A percentile compares a stretch with the other conserved stretches of the same genome.
Evolutionary conservation across 2,797 vertebrate species (phyloP).

Genomic region (Enteromius thamalakanensis): DNA sequence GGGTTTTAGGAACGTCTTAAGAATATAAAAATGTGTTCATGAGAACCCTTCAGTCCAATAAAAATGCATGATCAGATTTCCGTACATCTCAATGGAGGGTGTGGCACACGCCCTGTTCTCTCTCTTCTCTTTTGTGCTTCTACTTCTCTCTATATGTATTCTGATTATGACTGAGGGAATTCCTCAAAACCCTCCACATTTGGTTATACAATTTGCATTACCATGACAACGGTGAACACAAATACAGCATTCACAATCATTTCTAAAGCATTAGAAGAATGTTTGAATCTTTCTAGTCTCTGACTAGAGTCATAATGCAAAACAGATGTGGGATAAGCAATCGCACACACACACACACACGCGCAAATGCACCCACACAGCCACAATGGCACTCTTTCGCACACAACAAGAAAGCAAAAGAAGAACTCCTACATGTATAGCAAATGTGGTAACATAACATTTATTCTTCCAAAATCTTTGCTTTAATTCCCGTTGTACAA

Average conservation of each 20-base stretch:
- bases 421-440: slow-evolving; percentile 39
- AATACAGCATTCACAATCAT: slow-evolving; percentile 30
- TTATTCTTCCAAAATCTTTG: neutral
- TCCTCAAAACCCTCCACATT: slow-evolving; percentile 64
- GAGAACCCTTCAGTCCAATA: neutral
- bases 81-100: slow-evolving; percentile 71
- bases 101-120: slow-evolving; percentile 65
- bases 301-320: slow-evolving; percentile 69
- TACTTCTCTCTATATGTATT: slow-evolving; percentile 38
- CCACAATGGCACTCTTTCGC: slow-evolving; percentile 14
- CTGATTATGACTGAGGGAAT: slow-evolving; percentile 56
- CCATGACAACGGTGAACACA: slow-evolving; percentile 45
- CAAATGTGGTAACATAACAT: slow-evolving; percentile 30
- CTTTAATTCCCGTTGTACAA: neutral
- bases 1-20: neutral
- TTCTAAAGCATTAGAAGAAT: slow-evolving; percentile 49
- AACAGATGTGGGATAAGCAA: slow-evolving; percentile 75
- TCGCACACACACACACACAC: slow-evolving; percentile 14
- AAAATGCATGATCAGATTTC: slow-evolving; percentile 67
- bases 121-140: slow-evolving; percentile 46
- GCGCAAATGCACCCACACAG: slow-evolving; percentile 27
- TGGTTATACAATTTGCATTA: neutral
- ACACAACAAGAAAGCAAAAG: slow-evolving; percentile 36
- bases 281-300: slow-evolving; percentile 60
- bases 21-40: neutral